phyloP scores from a whole-genome alignment of 2,888 invertebrate genomes.

The Protodeltote pygarga region DNA sequence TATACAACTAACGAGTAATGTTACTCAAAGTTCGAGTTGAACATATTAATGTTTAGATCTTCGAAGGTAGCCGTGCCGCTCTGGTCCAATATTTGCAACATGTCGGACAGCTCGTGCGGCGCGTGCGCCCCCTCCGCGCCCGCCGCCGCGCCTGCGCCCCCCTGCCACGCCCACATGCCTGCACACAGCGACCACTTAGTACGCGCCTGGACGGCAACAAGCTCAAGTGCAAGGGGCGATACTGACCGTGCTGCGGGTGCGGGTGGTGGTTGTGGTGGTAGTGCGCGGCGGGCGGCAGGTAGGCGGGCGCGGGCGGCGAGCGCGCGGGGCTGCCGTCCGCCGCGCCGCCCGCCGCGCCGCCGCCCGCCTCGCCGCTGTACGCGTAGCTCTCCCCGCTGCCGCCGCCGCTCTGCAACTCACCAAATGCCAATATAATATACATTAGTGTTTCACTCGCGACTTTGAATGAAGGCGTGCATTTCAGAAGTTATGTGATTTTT shows the following conservation, averaged over 20 bases:
- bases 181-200: slow-evolving; percentile 19
- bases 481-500: too few relatives aligned
- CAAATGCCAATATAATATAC: slow-evolving; percentile 1
- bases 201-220: neutral
- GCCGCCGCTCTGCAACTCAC: slow-evolving; percentile 77
- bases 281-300: slow-evolving; percentile 79
- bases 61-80: slow-evolving; percentile 94
- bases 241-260: slow-evolving; percentile 65
- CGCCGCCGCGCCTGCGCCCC: slow-evolving; percentile 70
- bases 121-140: slow-evolving; percentile 80
- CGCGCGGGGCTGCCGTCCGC: slow-evolving; percentile 91
- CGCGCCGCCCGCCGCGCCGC: slow-evolving; percentile 75
- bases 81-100: slow-evolving; percentile 97
- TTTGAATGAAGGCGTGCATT: too few relatives aligned
- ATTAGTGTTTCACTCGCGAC: neutral
- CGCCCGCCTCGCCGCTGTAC: slow-evolving; percentile 75
- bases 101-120: slow-evolving; percentile 94
- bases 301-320: slow-evolving; percentile 89
- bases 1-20: slow-evolving; percentile 21
- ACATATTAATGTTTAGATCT: slow-evolving; percentile 96
- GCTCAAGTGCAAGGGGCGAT: too few relatives aligned
- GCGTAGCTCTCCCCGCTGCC: slow-evolving; percentile 75
- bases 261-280: slow-evolving; percentile 76
- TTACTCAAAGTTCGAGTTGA: slow-evolving; percentile 89
- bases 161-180: slow-evolving; percentile 94